These are phyloP conservation scores for roundworm (Caenorhabditis elegans) DNA, from an alignment of 1,140 invertebrate genomes.

Conservation along the genomic window DNA sequence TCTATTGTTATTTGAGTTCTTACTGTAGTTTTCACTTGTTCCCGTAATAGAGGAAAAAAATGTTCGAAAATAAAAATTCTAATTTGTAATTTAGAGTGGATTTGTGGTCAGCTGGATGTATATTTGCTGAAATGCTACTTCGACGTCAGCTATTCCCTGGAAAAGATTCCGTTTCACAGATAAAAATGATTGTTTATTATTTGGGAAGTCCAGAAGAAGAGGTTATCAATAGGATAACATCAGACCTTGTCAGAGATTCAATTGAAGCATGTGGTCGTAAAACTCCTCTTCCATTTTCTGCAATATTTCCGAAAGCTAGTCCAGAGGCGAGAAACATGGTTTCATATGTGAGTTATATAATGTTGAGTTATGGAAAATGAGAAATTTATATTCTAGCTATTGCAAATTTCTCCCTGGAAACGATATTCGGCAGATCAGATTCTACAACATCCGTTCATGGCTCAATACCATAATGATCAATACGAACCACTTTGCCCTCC, in stretches of 20 bases:
- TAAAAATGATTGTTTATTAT: conserved; percentile 53
- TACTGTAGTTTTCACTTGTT: no score
- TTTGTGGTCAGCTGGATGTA: conserved; percentile 98
- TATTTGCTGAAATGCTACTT: conserved; percentile 92
- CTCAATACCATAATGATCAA: conserved; percentile 50
- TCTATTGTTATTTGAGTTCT: no score
- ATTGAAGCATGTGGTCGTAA: conserved; percentile 43
- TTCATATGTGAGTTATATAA: conserved; percentile 27
- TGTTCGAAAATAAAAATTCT: no score
- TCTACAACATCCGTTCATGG: conserved; percentile 52
- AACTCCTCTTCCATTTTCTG: conserved; percentile 37
- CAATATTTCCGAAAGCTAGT: conserved; percentile 47
- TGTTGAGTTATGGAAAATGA: no score
- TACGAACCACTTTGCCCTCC: conserved; percentile 47
- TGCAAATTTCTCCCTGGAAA: conserved; percentile 48
- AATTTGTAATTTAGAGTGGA: conserved; percentile 74
- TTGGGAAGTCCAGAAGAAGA: conserved; percentile 49
- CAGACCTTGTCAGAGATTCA: conserved; percentile 40
- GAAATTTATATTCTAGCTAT: conserved; percentile 30
- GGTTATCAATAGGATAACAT: conserved; percentile 42
- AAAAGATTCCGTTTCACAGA: conserved; percentile 75
- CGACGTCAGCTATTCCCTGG: conserved; percentile 94
- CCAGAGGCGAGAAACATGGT: conserved; percentile 39
- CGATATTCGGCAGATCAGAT: conserved; percentile 53
- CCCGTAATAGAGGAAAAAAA: no score